Percentiles rank a stretch among this genome's conserved stretches.
These are phyloP conservation scores for Yponomeuta sedellus DNA, from an alignment of 2,888 invertebrate species.

Conservation along the genomic window DNA sequence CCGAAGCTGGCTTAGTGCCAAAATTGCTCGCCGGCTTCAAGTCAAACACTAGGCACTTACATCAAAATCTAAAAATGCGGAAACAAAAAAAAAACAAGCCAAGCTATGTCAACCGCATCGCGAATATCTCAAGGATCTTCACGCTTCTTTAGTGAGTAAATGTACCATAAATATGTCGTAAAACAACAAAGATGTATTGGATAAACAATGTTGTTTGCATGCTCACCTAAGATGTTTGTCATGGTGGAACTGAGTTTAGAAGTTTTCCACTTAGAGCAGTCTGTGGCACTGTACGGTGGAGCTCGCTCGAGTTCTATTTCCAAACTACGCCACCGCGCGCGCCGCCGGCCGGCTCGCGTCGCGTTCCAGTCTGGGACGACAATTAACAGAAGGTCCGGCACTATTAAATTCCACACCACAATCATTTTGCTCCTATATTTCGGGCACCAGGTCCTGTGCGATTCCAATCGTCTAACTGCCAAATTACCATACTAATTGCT, in stretches of 20 bases:
- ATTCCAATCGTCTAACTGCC: no score
- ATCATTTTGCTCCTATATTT: no score
- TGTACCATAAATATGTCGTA: neutral
- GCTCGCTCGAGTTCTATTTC: constrained; percentile 42
- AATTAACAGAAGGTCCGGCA: no score
- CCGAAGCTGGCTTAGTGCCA: constrained; percentile 56
- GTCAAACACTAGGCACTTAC: neutral
- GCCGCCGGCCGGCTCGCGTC: constrained; percentile 17
- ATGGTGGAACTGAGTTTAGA: constrained; percentile 37
- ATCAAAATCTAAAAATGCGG: neutral
- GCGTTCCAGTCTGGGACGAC: neutral
- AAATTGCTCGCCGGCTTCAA: constrained; percentile 36
- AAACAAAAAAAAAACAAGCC: neutral
- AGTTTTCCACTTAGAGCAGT: constrained; percentile 32
- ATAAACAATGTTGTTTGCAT: constrained; percentile 22
- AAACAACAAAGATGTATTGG: neutral
- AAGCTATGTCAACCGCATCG: neutral
- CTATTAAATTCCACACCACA: no score
- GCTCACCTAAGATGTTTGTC: constrained; percentile 66
- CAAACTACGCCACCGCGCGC: constrained; percentile 36
- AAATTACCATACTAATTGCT: no score
- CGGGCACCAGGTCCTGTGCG: no score
- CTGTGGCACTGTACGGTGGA: constrained; percentile 33
- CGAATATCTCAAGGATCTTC: neutral
- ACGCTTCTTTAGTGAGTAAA: neutral